Conservation (phyloP, 2,888 invertebrate genomes). For the Trachelus troglodyta region DNA sequence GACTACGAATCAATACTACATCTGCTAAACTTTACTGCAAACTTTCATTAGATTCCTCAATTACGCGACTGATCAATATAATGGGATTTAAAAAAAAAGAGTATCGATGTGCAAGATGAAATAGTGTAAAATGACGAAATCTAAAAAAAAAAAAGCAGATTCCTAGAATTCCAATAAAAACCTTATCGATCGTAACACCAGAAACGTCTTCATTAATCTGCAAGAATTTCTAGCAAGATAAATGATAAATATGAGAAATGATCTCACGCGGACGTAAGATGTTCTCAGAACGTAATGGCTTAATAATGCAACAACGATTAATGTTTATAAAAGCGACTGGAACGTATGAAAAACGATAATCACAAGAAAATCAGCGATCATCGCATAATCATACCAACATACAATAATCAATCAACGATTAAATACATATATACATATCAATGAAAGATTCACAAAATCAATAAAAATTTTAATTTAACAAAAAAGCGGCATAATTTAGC, state of each 20-base stretch:
- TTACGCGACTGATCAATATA: not conserved
- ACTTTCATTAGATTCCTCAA: not conserved
- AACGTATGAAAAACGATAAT: not conserved
- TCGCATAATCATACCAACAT: not conserved
- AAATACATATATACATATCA: not conserved
- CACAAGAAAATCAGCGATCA: no score
- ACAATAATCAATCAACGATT: not conserved
- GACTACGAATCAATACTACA: not conserved
- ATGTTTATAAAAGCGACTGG: not conserved
- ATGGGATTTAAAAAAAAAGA: not conserved
- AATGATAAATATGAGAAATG: not conserved
- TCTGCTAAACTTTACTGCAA: not conserved
- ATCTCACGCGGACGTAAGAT: not conserved
- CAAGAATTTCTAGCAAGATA: not conserved
- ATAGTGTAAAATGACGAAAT: no score
- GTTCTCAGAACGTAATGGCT: not conserved
- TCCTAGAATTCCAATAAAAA: not conserved
- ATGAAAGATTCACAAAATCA: not conserved
- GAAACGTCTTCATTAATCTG: not conserved
- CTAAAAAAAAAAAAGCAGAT: not conserved
- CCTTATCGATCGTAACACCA: not conserved
- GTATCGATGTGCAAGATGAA: no score
- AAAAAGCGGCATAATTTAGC: not conserved
- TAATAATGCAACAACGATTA: not conserved
- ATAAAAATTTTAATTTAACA: not conserved